A percentile compares a stretch with the other conserved stretches of the same genome.
Evolutionary conservation across 2,797 vertebrate species (phyloP).

Genomic region (Darevskia mixta): DNA sequence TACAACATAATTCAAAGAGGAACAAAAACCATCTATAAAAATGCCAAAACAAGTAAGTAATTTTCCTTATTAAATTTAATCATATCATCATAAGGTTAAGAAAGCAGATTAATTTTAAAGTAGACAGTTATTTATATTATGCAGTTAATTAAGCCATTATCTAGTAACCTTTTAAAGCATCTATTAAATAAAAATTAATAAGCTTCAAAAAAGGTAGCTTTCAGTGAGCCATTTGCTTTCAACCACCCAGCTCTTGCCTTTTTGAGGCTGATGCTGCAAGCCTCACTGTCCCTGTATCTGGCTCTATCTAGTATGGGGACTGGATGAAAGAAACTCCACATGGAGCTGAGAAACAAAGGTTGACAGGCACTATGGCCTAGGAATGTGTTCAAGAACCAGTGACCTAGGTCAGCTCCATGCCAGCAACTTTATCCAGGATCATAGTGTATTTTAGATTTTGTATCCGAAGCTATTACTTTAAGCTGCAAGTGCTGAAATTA

Average conservation of each 20-base stretch:
- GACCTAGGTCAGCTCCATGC: neutral
- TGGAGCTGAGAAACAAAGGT: neutral
- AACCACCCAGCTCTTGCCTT: neutral
- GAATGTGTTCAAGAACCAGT: neutral
- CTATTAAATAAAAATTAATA: neutral
- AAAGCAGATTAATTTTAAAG: neutral
- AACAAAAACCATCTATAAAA: neutral
- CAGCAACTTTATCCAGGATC: neutral
- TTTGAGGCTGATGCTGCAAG: neutral
- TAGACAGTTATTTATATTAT: neutral
- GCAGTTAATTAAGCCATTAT: neutral
- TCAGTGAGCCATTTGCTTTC: neutral
- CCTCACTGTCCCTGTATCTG: neutral
- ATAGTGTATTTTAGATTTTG: neutral
- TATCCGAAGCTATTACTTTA: neutral
- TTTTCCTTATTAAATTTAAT: neutral
- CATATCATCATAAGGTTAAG: neutral
- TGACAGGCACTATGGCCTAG: neutral
- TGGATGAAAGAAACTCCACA: neutral
- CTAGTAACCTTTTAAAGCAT: neutral
- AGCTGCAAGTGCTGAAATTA: neutral
- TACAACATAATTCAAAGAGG: neutral
- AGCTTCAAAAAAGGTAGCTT: neutral
- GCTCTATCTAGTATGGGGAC: neutral
- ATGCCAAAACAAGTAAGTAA: neutral